These are phyloP conservation scores for Eilema sororculum DNA, from an alignment of 2,888 invertebrate species.

Conservation along the genomic window DNA sequence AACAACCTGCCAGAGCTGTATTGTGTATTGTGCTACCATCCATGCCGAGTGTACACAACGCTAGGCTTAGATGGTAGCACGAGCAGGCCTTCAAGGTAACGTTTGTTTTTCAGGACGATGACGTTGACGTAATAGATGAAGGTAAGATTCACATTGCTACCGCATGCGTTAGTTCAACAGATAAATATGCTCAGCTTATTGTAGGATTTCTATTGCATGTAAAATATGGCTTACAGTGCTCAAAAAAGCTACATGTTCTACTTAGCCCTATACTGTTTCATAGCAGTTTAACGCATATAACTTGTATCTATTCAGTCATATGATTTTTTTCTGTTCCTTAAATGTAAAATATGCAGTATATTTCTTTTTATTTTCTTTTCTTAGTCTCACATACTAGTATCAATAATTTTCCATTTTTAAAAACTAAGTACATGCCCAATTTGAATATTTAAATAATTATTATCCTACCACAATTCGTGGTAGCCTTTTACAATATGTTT, in stretches of 20 bases:
- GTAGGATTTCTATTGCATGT: neutral
- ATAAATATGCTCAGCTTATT: neutral
- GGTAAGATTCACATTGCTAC: neutral
- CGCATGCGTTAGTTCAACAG: neutral
- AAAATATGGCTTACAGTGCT: too few relatives aligned
- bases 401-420: too few relatives aligned
- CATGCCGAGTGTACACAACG: neutral
- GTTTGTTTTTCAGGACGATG: neutral
- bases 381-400: neutral
- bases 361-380: neutral
- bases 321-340: too few relatives aligned
- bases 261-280: neutral
- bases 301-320: too few relatives aligned
- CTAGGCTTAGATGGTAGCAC: neutral
- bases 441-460: too few relatives aligned
- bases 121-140: accelerated
- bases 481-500: neutral
- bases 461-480: neutral
- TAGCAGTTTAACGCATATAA: too few relatives aligned
- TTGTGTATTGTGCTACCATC: neutral
- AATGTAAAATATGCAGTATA: neutral
- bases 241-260: neutral
- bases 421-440: too few relatives aligned
- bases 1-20: neutral
- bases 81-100: neutral